Conservation (phyloP, 2,797 vertebrate species). For the Spinus olivaceus region DNA sequence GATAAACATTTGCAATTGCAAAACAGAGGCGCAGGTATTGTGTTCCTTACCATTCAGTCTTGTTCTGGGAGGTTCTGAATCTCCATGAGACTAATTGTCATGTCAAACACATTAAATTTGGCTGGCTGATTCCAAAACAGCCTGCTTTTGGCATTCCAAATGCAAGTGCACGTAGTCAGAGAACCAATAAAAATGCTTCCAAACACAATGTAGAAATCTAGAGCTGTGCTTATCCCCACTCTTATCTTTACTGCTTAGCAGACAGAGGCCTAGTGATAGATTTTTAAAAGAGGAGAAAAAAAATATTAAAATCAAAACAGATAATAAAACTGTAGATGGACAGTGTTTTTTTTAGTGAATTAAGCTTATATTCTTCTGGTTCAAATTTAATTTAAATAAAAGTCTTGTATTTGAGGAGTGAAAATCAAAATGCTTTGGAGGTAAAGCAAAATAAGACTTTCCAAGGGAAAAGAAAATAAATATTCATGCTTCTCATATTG, state of each 20-base stretch:
- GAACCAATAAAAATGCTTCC: not conserved
- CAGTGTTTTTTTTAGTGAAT: not conserved
- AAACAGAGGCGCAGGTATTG: not conserved
- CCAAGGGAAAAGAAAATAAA: not conserved
- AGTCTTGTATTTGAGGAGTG: not conserved
- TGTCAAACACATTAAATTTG: not conserved
- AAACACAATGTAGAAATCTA: not conserved
- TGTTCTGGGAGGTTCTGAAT: not conserved
- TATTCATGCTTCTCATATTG: not conserved
- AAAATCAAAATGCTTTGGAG: not conserved
- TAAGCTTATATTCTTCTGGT: not conserved
- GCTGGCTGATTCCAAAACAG: not conserved
- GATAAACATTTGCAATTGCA: not conserved
- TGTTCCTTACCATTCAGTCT: not conserved
- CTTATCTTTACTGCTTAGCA: not conserved
- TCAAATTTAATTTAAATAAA: not conserved
- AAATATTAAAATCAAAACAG: fast-evolving
- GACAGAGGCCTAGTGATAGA: not conserved
- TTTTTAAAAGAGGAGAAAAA: not conserved
- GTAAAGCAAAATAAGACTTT: not conserved
- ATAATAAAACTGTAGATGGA: not conserved
- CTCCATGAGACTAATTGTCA: not conserved
- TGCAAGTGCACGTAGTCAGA: not conserved
- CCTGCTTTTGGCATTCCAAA: not conserved
- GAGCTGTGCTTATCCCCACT: not conserved